Evolutionary conservation across 2,888 invertebrate genomes (phyloP).

Genomic region (Drosophila prolongata): DNA sequence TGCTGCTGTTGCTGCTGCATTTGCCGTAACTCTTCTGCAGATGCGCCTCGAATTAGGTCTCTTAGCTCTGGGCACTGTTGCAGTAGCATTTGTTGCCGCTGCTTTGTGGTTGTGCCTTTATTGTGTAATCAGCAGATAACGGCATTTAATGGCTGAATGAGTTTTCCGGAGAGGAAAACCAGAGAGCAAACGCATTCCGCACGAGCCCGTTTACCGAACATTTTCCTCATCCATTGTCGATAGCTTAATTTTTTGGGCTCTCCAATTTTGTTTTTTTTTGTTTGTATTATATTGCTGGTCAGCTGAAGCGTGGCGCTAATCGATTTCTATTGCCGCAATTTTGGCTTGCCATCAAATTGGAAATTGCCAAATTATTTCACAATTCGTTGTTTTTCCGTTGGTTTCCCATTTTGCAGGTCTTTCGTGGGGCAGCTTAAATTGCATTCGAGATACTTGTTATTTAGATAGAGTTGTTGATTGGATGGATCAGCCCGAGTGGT

Average conservation of each 20-base stretch:
- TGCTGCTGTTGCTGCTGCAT: slow-evolving; percentile 38
- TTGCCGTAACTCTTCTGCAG: slow-evolving; percentile 58
- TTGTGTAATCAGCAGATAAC: slow-evolving; percentile 84
- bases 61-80: slow-evolving; percentile 67
- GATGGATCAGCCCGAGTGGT: slow-evolving; percentile 26
- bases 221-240: slow-evolving; percentile 52
- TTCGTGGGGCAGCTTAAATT: slow-evolving; percentile 34
- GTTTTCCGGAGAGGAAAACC: slow-evolving; percentile 48
- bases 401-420: slow-evolving; percentile 42
- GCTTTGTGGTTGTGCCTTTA: slow-evolving; percentile 69
- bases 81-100: slow-evolving; percentile 59
- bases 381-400: slow-evolving; percentile 46
- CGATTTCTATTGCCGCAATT: slow-evolving; percentile 53
- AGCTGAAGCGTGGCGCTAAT: slow-evolving; percentile 49
- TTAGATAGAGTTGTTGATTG: slow-evolving; percentile 41
- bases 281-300: slow-evolving; percentile 10
- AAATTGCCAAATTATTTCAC: slow-evolving; percentile 52
- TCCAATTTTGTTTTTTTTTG: slow-evolving; percentile 39
- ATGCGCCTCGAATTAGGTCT: slow-evolving; percentile 75
- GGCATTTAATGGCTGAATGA: slow-evolving; percentile 84
- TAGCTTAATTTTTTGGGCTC: slow-evolving; percentile 69
- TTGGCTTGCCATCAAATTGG: slow-evolving; percentile 27
- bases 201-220: slow-evolving; percentile 59
- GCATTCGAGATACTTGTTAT: slow-evolving; percentile 38
- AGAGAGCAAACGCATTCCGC: slow-evolving; percentile 59